Evolutionary conservation across 2,888 invertebrate genomes (phyloP).

Genomic region (Actias luna): DNA sequence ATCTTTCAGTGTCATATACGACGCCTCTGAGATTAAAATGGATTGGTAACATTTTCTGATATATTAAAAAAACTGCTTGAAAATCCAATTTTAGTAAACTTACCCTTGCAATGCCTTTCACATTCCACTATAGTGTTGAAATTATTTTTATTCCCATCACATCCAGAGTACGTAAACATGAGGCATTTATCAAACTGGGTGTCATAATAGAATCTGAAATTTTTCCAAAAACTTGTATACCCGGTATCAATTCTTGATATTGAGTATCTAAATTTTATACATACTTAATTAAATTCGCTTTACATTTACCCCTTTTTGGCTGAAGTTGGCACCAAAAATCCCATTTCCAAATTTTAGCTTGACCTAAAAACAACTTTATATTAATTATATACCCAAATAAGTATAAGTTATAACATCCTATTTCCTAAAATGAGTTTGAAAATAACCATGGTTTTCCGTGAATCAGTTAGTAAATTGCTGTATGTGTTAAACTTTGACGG

Average conservation of each 20-base stretch:
- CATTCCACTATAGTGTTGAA: constrained; percentile 48
- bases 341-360: constrained; percentile 50
- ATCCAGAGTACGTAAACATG: constrained; percentile 49
- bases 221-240: not conserved
- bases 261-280: not conserved
- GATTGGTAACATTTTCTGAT: not conserved
- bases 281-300: constrained; percentile 31
- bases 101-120: constrained; percentile 57
- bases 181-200: constrained; percentile 47
- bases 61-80: not conserved
- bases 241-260: no score
- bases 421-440: no score
- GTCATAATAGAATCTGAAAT: constrained; percentile 58
- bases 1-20: constrained; percentile 32
- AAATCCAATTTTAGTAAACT: not conserved
- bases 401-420: no score
- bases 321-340: constrained; percentile 60
- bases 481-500: no score
- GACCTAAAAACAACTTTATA: constrained; percentile 30
- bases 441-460: no score
- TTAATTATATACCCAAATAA: no score
- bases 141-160: constrained; percentile 54
- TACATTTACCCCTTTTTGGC: constrained; percentile 46
- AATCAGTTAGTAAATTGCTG: no score
- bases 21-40: constrained; percentile 34